Conservation (phyloP, 92 coral and sea anemone species). For the Parazoanthus atlanticus region DNA sequence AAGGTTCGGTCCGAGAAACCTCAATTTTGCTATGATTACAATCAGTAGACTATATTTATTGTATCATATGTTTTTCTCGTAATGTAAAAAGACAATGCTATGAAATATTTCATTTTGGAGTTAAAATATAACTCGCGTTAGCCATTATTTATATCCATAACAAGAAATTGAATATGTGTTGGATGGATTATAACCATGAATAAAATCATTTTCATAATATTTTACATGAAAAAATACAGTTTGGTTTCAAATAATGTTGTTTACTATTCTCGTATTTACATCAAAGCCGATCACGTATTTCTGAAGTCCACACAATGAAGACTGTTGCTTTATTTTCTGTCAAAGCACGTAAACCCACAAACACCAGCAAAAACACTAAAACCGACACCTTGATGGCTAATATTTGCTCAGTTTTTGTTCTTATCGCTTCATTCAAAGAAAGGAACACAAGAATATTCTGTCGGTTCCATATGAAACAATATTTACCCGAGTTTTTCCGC, state of each 20-base stretch:
- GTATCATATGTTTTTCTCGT: neutral
- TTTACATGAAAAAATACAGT: no score
- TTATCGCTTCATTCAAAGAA: constrained; percentile 2
- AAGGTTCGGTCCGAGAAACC: neutral
- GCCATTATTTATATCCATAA: neutral
- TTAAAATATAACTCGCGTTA: neutral
- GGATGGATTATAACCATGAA: neutral
- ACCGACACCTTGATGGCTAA: neutral
- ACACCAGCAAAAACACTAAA: neutral
- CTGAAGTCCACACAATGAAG: neutral
- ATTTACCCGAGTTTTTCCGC: neutral
- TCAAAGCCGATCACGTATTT: neutral
- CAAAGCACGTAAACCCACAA: neutral
- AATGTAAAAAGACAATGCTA: neutral
- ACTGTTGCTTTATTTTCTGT: neutral
- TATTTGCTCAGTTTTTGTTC: neutral
- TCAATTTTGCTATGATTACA: neutral
- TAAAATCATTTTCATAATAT: neutral
- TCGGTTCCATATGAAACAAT: neutral
- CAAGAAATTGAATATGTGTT: neutral
- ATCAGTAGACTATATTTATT: neutral
- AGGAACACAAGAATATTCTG: neutral
- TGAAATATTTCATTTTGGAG: neutral
- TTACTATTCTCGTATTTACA: neutral
- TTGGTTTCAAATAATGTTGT: neutral